These are phyloP conservation scores for Polypterus bichir DNA, from an alignment of 2,113 vertebrate species.

Conservation along the genomic window DNA sequence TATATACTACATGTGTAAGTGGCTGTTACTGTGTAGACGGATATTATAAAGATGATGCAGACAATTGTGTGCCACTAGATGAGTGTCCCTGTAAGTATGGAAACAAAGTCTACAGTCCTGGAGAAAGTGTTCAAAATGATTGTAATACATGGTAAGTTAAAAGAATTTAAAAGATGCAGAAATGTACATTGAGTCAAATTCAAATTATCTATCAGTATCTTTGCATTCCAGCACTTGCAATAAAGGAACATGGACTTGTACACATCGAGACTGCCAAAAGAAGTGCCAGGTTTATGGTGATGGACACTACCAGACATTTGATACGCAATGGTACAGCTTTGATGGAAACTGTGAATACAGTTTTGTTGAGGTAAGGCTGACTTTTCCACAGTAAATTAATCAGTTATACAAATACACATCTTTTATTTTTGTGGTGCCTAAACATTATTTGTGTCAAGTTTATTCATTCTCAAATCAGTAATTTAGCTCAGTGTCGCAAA, in stretches of 20 bases:
- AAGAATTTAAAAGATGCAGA: neutral
- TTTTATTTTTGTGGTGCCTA: too few species aligned
- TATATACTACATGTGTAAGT: neutral
- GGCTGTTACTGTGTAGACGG: constrained; percentile 1
- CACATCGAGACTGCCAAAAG: neutral
- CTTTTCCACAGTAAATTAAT: neutral
- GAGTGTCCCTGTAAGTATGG: constrained; percentile 1
- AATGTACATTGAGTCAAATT: too few species aligned
- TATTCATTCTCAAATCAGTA: too few species aligned
- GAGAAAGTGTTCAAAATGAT: neutral
- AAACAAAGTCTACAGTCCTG: neutral
- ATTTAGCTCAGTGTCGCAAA: too few species aligned
- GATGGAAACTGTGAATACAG: constrained; percentile 15
- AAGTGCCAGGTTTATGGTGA: constrained; percentile 15
- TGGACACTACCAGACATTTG: constrained; percentile 14
- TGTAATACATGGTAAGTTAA: constrained; percentile 6
- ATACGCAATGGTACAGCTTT: neutral
- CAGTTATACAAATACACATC: too few species aligned
- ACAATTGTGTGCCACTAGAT: neutral
- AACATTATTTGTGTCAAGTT: too few species aligned
- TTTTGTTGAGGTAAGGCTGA: constrained; percentile 6
- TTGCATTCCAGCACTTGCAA: constrained; percentile 10
- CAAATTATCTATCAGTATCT: too few species aligned
- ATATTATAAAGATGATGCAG: constrained; percentile 1
- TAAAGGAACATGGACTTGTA: constrained; percentile 7